Percentiles rank a stretch among this genome's conserved stretches.
Conservation (phyloP, 2,888 invertebrate genomes). For the Tachina fera region DNA sequence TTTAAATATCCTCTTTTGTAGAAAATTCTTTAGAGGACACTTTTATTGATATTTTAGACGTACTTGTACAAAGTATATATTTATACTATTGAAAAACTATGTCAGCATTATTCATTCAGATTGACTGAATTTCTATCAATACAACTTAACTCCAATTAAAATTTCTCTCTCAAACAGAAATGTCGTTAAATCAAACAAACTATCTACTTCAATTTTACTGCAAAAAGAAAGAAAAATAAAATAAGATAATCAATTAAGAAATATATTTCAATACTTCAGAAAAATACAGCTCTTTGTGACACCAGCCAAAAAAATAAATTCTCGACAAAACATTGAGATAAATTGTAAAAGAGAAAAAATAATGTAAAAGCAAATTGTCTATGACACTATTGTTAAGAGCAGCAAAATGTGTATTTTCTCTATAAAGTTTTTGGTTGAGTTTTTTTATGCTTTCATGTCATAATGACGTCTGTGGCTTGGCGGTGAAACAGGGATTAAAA, state of each 20-base stretch:
- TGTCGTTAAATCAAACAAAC: constrained; percentile 22
- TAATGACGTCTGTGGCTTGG: constrained; percentile 24
- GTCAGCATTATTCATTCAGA: constrained; percentile 28
- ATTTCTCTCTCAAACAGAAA: constrained; percentile 46
- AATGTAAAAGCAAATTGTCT: constrained; percentile 62
- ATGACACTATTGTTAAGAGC: constrained; percentile 67
- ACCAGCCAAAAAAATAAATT: constrained; percentile 37
- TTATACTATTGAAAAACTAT: constrained; percentile 17
- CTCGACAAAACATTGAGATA: background rate
- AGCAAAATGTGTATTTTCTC: constrained; percentile 15
- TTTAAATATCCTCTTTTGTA: no score
- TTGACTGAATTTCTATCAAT: constrained; percentile 15
- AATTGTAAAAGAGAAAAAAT: background rate
- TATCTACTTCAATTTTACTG: constrained; percentile 37
- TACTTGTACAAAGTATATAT: background rate
- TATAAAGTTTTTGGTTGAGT: constrained; percentile 45
- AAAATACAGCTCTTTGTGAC: constrained; percentile 33
- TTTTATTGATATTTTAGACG: no score
- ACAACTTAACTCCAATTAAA: constrained; percentile 49
- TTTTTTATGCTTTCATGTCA: background rate
- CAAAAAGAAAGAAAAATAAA: background rate
- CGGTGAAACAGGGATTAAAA: background rate
- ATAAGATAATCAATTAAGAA: constrained; percentile 47
- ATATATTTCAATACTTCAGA: constrained; percentile 55
- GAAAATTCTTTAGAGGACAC: no score